Evolutionary conservation across 2,797 vertebrate species (phyloP).

Genomic region (Sebastes cheni): DNA sequence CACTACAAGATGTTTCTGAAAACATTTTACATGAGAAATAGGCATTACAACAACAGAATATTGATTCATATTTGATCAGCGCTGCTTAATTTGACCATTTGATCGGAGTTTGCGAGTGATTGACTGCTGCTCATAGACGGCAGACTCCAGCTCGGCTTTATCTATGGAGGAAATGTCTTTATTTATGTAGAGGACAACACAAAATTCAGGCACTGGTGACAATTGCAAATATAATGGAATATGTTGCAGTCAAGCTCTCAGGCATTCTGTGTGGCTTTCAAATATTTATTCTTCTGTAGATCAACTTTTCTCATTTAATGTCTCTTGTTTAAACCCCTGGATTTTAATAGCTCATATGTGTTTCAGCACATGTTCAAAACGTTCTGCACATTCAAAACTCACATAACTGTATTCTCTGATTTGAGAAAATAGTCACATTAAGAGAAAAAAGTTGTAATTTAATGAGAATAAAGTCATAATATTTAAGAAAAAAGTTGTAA

Average conservation of each 20-base stretch:
- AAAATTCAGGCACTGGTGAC: background rate
- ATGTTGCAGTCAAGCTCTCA: background rate
- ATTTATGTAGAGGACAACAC: background rate
- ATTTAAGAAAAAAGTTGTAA: background rate
- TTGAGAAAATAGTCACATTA: background rate
- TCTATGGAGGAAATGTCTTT: background rate
- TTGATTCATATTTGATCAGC: too few relatives aligned
- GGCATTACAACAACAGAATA: too few relatives aligned
- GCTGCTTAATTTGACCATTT: too few relatives aligned
- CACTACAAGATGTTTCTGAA: too few relatives aligned
- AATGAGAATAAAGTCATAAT: background rate
- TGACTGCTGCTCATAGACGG: too few relatives aligned
- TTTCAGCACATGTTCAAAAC: background rate
- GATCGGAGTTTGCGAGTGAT: too few relatives aligned
- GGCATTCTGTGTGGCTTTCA: background rate
- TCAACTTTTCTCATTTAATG: background rate
- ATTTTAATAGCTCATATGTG: background rate
- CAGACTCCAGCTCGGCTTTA: too few relatives aligned
- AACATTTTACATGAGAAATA: too few relatives aligned
- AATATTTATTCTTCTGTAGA: background rate
- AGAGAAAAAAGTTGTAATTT: background rate
- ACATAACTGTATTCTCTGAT: background rate
- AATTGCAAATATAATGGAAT: background rate
- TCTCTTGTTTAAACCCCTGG: background rate
- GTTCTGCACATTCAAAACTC: background rate